Evolutionary conservation across 2,113 vertebrate species (phyloP).

Genomic region (Phrynosoma blainvillii): DNA sequence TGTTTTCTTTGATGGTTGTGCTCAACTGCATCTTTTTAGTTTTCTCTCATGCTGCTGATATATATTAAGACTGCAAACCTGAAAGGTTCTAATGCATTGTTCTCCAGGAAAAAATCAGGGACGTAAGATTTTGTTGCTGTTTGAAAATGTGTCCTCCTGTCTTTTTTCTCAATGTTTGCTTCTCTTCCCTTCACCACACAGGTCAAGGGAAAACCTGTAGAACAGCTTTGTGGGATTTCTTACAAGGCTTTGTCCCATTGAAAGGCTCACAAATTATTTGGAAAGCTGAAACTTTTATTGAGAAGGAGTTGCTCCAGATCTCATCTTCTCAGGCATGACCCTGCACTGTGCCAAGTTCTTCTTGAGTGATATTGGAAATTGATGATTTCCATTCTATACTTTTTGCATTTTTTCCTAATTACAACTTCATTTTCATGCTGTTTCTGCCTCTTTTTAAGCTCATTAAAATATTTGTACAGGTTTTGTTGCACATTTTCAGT

Average conservation of each 20-base stretch:
- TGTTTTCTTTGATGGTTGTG: neutral
- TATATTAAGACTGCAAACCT: neutral
- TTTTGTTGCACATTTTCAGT: neutral
- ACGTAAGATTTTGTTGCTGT: neutral
- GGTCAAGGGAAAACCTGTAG: conserved; percentile 45
- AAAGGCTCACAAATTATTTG: conserved; percentile 55
- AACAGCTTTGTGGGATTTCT: conserved; percentile 50
- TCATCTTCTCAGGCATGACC: neutral
- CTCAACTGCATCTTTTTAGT: neutral
- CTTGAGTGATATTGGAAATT: neutral
- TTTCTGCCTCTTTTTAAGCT: neutral
- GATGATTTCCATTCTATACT: neutral
- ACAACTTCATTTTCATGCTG: neutral
- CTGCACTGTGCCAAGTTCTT: rapidly evolving
- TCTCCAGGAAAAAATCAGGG: conserved; percentile 17
- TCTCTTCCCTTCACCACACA: conserved; percentile 29
- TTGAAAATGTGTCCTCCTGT: conserved; percentile 29
- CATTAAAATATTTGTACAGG: neutral
- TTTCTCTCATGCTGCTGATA: neutral
- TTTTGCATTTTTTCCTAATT: neutral
- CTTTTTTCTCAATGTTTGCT: neutral
- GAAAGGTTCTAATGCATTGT: neutral
- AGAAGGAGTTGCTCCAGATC: conserved; percentile 14
- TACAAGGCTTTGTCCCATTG: conserved; percentile 46
- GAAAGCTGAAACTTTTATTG: conserved; percentile 58